These are phyloP conservation scores for Hermatobates lingyangjiaoensis DNA, from an alignment of 1,140 invertebrate species.

Conservation along the genomic window DNA sequence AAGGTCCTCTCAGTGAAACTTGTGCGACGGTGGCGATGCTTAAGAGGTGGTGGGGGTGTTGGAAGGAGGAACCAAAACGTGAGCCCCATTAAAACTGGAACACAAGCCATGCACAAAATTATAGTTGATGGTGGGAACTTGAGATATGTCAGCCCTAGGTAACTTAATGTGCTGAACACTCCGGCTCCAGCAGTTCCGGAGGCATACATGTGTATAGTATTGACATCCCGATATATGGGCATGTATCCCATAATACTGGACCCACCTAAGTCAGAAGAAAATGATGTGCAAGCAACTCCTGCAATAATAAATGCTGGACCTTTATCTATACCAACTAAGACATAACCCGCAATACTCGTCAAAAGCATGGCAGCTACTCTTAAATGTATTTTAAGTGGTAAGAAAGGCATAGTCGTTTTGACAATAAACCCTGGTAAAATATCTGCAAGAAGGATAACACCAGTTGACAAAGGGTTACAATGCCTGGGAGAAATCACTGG, in stretches of 20 bases:
- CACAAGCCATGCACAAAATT: slow-evolving; percentile 50
- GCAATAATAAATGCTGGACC: slow-evolving; percentile 36
- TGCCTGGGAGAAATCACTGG: slow-evolving; percentile 4
- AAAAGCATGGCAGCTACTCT: slow-evolving; percentile 37
- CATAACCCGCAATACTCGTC: slow-evolving; percentile 38
- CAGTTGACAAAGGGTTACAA: slow-evolving; percentile 57
- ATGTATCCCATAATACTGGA: slow-evolving; percentile 54
- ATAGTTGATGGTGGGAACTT: slow-evolving; percentile 40
- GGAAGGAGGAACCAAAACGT: slow-evolving; percentile 25
- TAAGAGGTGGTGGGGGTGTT: too few species aligned
- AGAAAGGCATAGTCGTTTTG: slow-evolving; percentile 55
- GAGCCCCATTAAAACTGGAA: slow-evolving; percentile 46
- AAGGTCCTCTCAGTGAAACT: too few species aligned
- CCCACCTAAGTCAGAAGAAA: slow-evolving; percentile 61
- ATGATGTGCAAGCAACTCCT: slow-evolving; percentile 54
- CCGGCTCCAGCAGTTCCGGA: slow-evolving; percentile 72
- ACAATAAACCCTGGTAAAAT: slow-evolving; percentile 54
- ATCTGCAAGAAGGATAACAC: slow-evolving; percentile 63
- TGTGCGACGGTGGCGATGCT: too few species aligned
- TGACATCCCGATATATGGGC: slow-evolving; percentile 44
- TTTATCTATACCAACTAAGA: slow-evolving; percentile 45
- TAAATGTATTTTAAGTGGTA: slow-evolving; percentile 40
- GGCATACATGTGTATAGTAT: slow-evolving; percentile 63
- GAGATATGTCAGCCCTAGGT: slow-evolving; percentile 39
- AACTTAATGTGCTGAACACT: slow-evolving; percentile 55